Percentiles rank a stretch among this genome's conserved stretches.
Conservation (phyloP, 2,113 vertebrate genomes). For the Cathartes aura region DNA sequence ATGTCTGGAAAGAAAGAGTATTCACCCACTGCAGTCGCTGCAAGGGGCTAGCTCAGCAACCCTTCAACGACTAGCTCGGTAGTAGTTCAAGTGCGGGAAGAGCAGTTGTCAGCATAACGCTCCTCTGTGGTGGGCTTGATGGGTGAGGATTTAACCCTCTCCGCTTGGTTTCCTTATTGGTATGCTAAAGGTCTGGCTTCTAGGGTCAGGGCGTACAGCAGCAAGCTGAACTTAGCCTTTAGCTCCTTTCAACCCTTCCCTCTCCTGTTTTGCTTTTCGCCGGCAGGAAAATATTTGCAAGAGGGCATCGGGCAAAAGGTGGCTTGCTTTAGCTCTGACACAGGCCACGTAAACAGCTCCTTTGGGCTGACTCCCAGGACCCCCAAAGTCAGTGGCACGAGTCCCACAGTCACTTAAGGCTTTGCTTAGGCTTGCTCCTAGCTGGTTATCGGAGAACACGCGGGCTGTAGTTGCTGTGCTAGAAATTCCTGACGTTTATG, state of each 20-base stretch:
- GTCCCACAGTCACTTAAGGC: background rate
- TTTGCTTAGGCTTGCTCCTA: background rate
- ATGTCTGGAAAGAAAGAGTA: background rate
- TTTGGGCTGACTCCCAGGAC: background rate
- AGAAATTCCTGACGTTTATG: background rate
- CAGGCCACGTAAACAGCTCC: background rate
- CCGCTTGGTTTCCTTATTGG: background rate
- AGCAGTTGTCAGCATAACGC: background rate
- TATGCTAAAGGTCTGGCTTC: background rate
- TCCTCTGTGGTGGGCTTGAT: background rate
- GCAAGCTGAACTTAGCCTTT: background rate
- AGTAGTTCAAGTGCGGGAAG: background rate
- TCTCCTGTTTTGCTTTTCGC: background rate
- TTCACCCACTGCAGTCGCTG: background rate
- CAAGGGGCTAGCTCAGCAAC: background rate
- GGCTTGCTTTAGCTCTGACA: background rate
- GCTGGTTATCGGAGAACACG: accelerated
- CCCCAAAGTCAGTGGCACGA: background rate
- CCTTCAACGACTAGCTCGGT: background rate
- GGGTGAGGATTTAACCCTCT: background rate
- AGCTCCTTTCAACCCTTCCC: background rate
- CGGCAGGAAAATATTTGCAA: background rate
- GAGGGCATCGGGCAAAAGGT: background rate
- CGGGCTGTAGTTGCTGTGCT: background rate
- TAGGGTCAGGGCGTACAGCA: background rate